phyloP scores from a whole-genome alignment of 2,113 vertebrate genomes.

The Brienomyrus brachyistius region DNA sequence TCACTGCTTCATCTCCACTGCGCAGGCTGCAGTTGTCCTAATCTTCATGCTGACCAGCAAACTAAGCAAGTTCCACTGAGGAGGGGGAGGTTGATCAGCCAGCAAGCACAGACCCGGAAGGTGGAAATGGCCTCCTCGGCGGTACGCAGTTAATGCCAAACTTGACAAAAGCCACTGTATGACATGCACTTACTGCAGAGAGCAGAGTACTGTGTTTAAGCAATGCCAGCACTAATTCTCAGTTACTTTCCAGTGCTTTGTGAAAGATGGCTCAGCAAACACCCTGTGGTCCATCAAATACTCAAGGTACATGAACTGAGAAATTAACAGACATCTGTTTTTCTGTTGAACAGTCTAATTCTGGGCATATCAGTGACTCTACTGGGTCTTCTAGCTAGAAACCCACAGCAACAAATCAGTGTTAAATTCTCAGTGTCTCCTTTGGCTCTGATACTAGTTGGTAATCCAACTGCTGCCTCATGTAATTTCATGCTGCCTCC shows the following conservation, averaged over 20 bases:
- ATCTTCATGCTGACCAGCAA: slow-evolving; percentile 41
- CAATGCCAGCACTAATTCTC: neutral
- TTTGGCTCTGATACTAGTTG: neutral
- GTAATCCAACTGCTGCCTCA: neutral
- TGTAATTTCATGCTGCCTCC: neutral
- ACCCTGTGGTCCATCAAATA: slow-evolving; percentile 54
- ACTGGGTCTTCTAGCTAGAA: neutral
- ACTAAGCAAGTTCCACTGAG: slow-evolving; percentile 37
- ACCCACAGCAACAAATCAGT: neutral
- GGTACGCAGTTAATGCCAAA: neutral
- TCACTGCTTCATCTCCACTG: slow-evolving; percentile 26
- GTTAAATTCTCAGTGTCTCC: neutral
- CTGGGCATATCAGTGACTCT: neutral
- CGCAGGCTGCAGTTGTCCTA: slow-evolving; percentile 55
- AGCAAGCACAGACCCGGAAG: slow-evolving; percentile 17
- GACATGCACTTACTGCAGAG: neutral
- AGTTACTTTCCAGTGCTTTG: slow-evolving; percentile 38
- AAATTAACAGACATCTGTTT: neutral
- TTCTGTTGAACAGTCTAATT: neutral
- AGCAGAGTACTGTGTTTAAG: neutral
- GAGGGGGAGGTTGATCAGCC: slow-evolving; percentile 29
- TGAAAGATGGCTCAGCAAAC: slow-evolving; percentile 38
- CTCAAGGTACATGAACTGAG: slow-evolving; percentile 50
- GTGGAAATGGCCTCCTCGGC: neutral
- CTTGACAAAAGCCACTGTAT: neutral